Conservation (phyloP, 2,888 invertebrate species). For the Clistopyga incitator region DNA sequence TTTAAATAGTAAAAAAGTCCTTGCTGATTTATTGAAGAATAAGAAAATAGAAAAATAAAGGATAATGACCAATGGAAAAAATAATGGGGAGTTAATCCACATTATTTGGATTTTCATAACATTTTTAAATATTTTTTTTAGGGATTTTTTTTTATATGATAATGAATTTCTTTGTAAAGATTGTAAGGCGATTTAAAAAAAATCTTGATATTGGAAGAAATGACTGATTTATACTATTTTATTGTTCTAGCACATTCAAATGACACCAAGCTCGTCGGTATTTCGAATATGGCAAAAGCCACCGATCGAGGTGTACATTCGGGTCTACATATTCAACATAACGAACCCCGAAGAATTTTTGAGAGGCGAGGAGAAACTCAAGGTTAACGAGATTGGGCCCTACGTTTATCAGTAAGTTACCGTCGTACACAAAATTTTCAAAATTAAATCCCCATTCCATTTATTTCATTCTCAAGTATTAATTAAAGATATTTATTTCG, state of each 20-base stretch:
- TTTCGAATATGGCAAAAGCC: conserved; percentile 88
- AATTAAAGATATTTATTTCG: no score
- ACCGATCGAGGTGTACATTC: conserved; percentile 88
- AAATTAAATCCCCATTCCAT: background rate
- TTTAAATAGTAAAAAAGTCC: no score
- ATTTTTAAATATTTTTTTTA: no score
- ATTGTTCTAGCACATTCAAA: conserved; percentile 84
- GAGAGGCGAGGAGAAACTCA: conserved; percentile 88
- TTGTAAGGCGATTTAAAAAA: no score
- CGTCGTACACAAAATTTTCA: background rate
- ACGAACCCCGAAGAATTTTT: conserved; percentile 91
- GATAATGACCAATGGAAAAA: no score
- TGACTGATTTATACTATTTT: background rate
- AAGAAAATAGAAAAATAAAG: no score
- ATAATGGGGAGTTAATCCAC: no score
- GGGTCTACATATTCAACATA: conserved; percentile 91
- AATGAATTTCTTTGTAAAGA: no score
- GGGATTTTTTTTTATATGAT: no score
- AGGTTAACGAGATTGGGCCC: conserved; percentile 91
- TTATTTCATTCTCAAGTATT: background rate
- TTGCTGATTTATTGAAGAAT: no score
- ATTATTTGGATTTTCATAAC: no score
- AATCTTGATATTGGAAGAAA: background rate
- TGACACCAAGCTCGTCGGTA: conserved; percentile 86
- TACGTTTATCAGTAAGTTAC: conserved; percentile 91